Conservation (phyloP, 2,888 invertebrate genomes). For the Torymus tubicola region DNA sequence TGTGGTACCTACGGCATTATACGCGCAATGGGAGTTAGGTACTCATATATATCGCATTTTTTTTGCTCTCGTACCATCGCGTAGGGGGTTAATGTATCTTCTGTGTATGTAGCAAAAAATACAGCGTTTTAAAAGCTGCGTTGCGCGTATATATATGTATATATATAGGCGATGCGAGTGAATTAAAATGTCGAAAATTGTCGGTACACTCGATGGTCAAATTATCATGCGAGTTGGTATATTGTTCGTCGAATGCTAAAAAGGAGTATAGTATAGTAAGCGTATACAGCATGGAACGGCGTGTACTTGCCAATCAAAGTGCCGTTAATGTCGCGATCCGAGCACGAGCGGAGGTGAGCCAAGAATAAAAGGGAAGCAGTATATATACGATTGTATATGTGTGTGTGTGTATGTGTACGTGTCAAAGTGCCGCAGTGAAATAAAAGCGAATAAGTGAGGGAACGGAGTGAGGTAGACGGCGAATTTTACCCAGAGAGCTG, state of each 20-base stretch:
- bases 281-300: neutral
- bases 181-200: too few relatives aligned
- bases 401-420: conserved; percentile 15
- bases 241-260: too few relatives aligned
- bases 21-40: neutral
- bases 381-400: too few relatives aligned
- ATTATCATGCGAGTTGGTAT: too few relatives aligned
- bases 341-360: neutral
- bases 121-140: too few relatives aligned
- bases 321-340: conserved; percentile 46
- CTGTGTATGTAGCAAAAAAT: neutral
- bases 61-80: neutral
- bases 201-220: too few relatives aligned
- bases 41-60: neutral
- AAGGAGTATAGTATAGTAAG: neutral
- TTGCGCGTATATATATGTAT: too few relatives aligned
- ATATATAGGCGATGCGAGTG: too few relatives aligned
- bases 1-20: neutral
- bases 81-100: conserved; percentile 21
- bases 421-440: conserved; percentile 28
- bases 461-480: neutral
- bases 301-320: conserved; percentile 48
- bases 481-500: conserved; percentile 32
- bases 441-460: conserved; percentile 25
- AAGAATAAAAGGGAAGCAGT: conserved; percentile 18